A percentile compares a stretch with the other conserved stretches of the same genome.
Conservation (phyloP, 2,888 invertebrate genomes). For the Pristionchus entomophagus region DNA sequence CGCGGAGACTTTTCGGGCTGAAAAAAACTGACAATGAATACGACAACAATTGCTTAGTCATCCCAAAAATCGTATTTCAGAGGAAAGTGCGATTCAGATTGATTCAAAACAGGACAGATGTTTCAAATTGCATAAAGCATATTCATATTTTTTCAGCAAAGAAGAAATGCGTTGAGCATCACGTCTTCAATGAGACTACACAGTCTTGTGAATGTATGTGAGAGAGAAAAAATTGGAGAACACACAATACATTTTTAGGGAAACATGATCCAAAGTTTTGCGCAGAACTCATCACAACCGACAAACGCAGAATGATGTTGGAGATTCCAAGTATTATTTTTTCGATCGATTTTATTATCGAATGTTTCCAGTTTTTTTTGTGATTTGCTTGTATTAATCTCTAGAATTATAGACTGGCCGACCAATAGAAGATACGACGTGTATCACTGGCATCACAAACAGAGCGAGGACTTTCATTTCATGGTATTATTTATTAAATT, state of each 20-base stretch:
- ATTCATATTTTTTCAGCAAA: background rate
- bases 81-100: too few species aligned
- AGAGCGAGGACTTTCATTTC: background rate
- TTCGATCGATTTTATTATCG: too few species aligned
- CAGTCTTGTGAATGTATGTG: background rate
- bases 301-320: background rate
- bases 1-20: too few species aligned
- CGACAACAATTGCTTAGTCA: too few species aligned
- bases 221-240: background rate
- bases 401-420: background rate
- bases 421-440: background rate
- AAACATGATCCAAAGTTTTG: background rate
- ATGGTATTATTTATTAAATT: background rate
- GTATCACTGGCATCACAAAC: background rate
- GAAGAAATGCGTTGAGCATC: background rate
- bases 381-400: too few species aligned
- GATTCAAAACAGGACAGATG: too few species aligned
- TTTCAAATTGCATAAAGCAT: too few species aligned
- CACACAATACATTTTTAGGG: background rate
- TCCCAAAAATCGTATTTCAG: too few species aligned
- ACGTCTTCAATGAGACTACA: background rate
- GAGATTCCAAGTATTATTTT: background rate
- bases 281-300: background rate
- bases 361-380: too few species aligned
- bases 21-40: too few species aligned